Conservation (phyloP, 2,888 invertebrate species). For the Hyppa rectilinea region DNA sequence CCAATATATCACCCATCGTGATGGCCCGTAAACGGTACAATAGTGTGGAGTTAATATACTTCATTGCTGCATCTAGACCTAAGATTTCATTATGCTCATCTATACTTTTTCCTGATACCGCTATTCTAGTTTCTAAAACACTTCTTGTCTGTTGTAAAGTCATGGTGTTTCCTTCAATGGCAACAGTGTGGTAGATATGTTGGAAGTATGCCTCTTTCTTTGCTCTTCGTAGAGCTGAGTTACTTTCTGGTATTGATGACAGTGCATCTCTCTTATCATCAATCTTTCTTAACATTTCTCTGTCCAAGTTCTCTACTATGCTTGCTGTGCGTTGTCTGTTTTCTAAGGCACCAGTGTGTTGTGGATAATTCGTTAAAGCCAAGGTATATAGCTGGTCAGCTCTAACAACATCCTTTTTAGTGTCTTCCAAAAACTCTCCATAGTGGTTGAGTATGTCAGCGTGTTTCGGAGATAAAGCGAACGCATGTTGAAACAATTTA, state of each 20-base stretch:
- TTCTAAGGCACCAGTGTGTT: constrained; percentile 94
- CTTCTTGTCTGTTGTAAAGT: constrained; percentile 97
- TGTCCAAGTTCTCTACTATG: constrained; percentile 97
- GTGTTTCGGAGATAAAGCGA: constrained; percentile 97
- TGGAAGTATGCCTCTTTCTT: constrained; percentile 99
- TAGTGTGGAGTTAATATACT: constrained; percentile 96
- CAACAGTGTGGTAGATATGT: constrained; percentile 99
- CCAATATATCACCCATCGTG: constrained; percentile 96
- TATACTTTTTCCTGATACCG: constrained; percentile 97
- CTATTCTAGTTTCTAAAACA: constrained; percentile 95
- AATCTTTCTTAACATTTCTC: constrained; percentile 93
- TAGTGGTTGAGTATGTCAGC: constrained; percentile 97
- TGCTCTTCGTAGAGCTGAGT: constrained; percentile 95
- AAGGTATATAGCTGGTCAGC: constrained; percentile 98
- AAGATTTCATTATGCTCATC: constrained; percentile 99
- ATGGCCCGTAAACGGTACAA: constrained; percentile 95
- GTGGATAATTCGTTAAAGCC: constrained; percentile 95
- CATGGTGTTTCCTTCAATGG: constrained; percentile 99
- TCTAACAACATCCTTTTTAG: constrained; percentile 95
- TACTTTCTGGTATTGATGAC: constrained; percentile 94
- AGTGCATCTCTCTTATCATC: constrained; percentile 96
- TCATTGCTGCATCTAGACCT: constrained; percentile 98
- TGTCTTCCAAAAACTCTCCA: constrained; percentile 97
- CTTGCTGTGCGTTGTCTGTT: constrained; percentile 96
- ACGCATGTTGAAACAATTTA: constrained; percentile 97